Evolutionary conservation across 2,888 invertebrate genomes (phyloP), one percentile per base, ranked within the genome.

Genomic region (Heliconius charithonia): DNA sequence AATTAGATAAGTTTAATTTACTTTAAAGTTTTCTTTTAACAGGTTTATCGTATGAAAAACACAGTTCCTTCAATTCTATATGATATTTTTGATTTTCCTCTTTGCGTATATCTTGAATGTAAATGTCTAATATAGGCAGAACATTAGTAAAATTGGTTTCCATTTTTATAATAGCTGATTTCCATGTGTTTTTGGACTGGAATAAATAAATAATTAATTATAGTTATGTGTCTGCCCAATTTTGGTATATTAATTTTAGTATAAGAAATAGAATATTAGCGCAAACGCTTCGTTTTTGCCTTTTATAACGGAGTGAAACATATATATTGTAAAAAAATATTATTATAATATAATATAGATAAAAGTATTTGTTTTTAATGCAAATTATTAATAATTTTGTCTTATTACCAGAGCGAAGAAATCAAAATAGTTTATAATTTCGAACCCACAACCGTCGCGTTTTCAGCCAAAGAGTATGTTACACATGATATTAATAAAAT

Each of bases 131-230:
- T 59, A 72, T n/a, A 16, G 72, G 72, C 25, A 72, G 59, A 13
- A 9, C 9, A 72, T 72, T 32, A 9, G 59, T 72, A 16, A 72
- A 72, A n/a, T 72, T 32, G 13, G 72, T 37, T 59, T 32, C 37
- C 32, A 72, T 72, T 59, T 25, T 72, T n/a, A 72, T 72, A 7
- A n/a, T 7, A 25, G 72, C 72, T n/a, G 59, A 37, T 37, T 37
- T 1, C 72, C 72, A 72, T 16, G 16, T n/a, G 16, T 72, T n/a
- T 7, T 25, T 37, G 0, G 72, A 56, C 72, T 72, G 72, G 6
- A 56, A 72, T 22, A 3, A 59, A 59, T 10, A 59, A 72, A n/a
- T 13, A 29, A 56, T n/a, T 59, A 59, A n/a, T 59, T 51, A 22
- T 51, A 3, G 22, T 51, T 51, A 51, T 51, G 19, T 51, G 0